A percentile compares a stretch with the other conserved stretches of the same genome.
Conservation (phyloP, 2,888 invertebrate species). For the Spilosoma lubricipeda region DNA sequence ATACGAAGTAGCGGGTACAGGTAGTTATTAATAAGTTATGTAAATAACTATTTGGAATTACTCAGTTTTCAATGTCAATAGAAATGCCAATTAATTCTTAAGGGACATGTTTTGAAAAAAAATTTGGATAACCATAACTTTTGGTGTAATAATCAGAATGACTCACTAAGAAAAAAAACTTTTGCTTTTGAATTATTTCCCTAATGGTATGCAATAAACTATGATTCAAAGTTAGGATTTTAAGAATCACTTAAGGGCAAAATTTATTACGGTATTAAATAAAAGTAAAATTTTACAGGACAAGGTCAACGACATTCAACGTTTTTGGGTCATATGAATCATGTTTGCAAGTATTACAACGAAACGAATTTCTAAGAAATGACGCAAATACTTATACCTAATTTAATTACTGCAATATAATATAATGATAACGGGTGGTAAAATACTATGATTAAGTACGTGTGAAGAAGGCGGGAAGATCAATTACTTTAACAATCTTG, state of each 20-base stretch:
- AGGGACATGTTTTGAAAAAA: neutral
- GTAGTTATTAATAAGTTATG: too few relatives aligned
- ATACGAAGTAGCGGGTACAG: too few relatives aligned
- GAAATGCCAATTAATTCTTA: neutral
- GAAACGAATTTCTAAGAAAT: conserved; percentile 26
- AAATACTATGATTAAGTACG: neutral
- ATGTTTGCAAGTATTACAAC: conserved; percentile 33
- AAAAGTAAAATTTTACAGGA: conserved; percentile 2
- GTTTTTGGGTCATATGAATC: conserved; percentile 41
- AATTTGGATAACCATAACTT: neutral
- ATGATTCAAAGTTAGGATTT: neutral
- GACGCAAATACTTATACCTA: conserved; percentile 40
- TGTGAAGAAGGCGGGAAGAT: neutral
- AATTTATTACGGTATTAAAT: conserved; percentile 3
- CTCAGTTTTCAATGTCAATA: neutral
- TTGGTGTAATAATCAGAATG: neutral
- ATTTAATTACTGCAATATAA: conserved; percentile 21
- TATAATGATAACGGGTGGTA: conserved; percentile 30
- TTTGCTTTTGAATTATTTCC: neutral
- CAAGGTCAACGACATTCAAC: conserved; percentile 31
- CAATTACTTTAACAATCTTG: neutral
- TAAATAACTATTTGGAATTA: too few relatives aligned
- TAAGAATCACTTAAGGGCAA: neutral
- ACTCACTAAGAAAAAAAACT: neutral
- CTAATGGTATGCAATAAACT: neutral